Evolutionary conservation across 2,113 vertebrate genomes (phyloP).

Genomic region (Lates calcarifer): DNA sequence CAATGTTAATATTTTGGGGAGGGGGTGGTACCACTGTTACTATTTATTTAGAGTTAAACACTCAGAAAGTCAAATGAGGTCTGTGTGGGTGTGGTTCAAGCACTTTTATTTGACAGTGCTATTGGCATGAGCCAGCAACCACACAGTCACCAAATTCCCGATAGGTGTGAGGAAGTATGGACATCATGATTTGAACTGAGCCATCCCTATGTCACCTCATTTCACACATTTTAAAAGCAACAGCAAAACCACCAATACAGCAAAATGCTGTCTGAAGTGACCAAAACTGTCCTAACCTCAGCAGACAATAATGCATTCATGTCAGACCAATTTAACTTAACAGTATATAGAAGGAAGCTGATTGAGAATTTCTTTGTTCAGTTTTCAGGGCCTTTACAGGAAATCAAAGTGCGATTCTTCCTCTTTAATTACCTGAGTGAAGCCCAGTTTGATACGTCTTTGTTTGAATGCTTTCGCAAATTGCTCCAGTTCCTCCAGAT

Average conservation of each 20-base stretch:
- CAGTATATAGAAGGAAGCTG: neutral
- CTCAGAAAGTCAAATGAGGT: too few species aligned
- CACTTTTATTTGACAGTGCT: neutral
- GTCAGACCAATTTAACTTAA: too few species aligned
- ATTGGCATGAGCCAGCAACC: neutral
- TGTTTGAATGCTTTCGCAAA: slow-evolving; percentile 99
- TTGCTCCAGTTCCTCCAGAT: slow-evolving; percentile 97
- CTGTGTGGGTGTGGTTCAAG: neutral
- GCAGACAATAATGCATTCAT: neutral
- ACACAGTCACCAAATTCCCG: neutral
- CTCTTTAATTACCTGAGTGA: slow-evolving; percentile 90
- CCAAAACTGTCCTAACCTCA: neutral
- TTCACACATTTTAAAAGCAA: neutral
- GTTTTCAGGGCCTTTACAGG: neutral
- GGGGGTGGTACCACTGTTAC: too few species aligned
- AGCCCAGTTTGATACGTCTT: slow-evolving; percentile 96
- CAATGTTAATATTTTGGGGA: too few species aligned
- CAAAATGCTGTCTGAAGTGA: neutral
- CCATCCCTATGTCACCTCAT: too few species aligned
- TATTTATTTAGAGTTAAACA: too few species aligned
- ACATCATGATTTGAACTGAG: neutral
- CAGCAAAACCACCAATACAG: neutral
- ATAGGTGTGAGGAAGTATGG: neutral
- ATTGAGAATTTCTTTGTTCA: neutral
- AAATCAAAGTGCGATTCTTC: accelerated